phyloP scores from a whole-genome alignment of 2,797 vertebrate genomes.

The Knipowitschia caucasica region DNA sequence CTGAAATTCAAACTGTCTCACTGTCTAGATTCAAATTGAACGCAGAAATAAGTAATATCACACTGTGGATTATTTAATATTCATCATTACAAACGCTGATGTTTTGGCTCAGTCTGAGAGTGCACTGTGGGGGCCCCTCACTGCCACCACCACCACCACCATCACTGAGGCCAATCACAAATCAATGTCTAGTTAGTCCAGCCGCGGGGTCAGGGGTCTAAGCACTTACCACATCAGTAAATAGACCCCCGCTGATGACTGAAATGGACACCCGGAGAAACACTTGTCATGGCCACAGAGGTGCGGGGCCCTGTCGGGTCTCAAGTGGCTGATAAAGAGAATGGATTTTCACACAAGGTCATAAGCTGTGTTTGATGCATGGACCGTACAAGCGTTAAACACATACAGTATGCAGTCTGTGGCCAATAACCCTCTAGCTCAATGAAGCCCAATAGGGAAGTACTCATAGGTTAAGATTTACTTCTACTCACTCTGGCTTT shows the following conservation, averaged over 20 bases:
- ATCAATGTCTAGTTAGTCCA: slow-evolving; percentile 23
- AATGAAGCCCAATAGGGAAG: no score
- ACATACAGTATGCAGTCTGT: no score
- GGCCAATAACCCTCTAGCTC: no score
- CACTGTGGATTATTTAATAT: no score
- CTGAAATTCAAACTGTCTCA: no score
- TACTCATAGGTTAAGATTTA: no score
- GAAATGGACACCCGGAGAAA: slow-evolving; percentile 8
- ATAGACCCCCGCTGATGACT: background rate
- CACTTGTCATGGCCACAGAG: slow-evolving; percentile 1
- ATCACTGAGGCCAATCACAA: background rate
- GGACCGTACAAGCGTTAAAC: no score
- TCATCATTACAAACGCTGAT: no score
- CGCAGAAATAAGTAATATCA: no score
- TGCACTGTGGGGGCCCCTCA: slow-evolving; percentile 23
- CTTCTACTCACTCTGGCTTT: no score
- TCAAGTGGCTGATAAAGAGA: background rate
- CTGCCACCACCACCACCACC: slow-evolving; percentile 23
- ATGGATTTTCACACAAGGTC: background rate
- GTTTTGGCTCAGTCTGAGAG: slow-evolving; percentile 22
- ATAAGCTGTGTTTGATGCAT: background rate
- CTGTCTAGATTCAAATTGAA: no score
- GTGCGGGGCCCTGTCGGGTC: background rate
- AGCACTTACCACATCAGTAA: slow-evolving; percentile 31
- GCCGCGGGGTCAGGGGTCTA: slow-evolving; percentile 40